Conservation (phyloP, 2,113 vertebrate genomes). For the Lophochroa leadbeateri region DNA sequence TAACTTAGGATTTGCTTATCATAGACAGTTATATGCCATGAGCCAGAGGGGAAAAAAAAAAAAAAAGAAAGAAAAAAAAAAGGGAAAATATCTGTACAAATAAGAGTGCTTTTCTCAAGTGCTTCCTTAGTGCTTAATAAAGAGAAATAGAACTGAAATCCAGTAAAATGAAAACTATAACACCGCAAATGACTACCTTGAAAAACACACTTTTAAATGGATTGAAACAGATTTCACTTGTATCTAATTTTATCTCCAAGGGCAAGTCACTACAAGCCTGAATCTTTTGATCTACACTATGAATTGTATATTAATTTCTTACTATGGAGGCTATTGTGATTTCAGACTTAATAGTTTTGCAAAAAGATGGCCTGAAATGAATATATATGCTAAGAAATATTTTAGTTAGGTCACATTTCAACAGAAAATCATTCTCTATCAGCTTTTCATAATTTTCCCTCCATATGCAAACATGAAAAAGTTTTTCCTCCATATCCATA, state of each 20-base stretch:
- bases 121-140: background rate
- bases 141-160: background rate
- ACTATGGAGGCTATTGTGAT: background rate
- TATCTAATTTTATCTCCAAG: background rate
- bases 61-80: fast-evolving
- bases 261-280: background rate
- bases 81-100: background rate
- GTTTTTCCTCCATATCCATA: background rate
- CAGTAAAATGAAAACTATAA: background rate
- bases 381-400: background rate
- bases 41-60: background rate
- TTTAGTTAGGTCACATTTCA: background rate
- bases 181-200: background rate
- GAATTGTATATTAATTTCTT: background rate
- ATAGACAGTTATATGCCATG: background rate
- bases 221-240: background rate
- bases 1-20: slow-evolving; percentile 32
- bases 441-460: background rate
- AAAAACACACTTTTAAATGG: background rate
- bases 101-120: background rate
- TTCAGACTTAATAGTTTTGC: background rate
- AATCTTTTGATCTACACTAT: background rate
- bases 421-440: background rate
- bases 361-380: background rate
- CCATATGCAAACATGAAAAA: background rate